Evolutionary conservation across 2,888 invertebrate species (phyloP), one percentile per base, ranked within the genome.

Genomic region (Omphaloscelis lunosa): DNA sequence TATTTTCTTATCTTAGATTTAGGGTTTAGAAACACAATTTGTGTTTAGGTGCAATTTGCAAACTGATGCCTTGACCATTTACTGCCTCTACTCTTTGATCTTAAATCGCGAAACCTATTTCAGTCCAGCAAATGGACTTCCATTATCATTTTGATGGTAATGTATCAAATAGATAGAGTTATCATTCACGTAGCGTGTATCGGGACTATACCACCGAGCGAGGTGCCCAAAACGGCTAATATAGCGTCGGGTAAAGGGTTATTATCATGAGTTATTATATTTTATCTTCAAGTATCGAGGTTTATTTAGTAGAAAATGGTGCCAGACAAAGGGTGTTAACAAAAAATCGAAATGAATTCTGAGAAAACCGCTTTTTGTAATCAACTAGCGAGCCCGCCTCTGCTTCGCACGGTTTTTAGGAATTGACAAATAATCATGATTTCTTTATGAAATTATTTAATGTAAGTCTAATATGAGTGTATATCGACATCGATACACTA

Each of bases 241-340:
- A 90, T 84, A 89, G 87, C 86, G 83, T 71, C 84, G 82, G 91
- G 90, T 91, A 94, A 94, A 92, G 94, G 94, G 94, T 92, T 94
- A 92, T 94, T 93, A 89, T 79, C 85, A 78, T 93, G 92, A 94
- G 90, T 91, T 94, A 94, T 94, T 92, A 90, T 91, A 92, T 91
- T 92, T 83, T 88, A 90, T 90, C 91, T 91, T 88, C 82, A 88
- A 89, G 88, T 83, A 84, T 80, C 79, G 78, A 72, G 81, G 79
- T 83, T 83, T 87, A 85, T 86, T 83, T 80, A 74, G 65, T 78
- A 78, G 62, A 83, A 83, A 86, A 85, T 63, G 58, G 29, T 65
- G 56, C 27, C 41, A 75, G 48, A 75, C 53, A 65, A 72, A 79
- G 74, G 78, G 73, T 74, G 51, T 66, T 39, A 68, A 45, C 48